Base-by-base conservation (phyloP, 2,113 vertebrate genomes). In the Picathartes gymnocephalus region DNA sequence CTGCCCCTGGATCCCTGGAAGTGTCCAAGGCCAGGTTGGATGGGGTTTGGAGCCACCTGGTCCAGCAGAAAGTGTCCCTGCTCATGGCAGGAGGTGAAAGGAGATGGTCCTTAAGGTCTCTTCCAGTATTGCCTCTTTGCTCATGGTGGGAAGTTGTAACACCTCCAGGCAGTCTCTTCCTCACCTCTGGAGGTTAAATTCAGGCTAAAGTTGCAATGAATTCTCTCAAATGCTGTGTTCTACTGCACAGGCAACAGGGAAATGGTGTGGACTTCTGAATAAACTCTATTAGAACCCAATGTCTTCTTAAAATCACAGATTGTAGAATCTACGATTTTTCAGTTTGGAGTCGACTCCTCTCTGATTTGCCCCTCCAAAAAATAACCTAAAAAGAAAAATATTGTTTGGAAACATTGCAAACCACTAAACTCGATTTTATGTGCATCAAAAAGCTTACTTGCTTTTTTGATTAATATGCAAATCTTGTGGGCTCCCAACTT, bases 381-480 rank as follows among this genome's bases (percentile, higher is more conserved):
- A 16, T 3, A 53, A 15, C 33, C 56, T 51, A 1, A 0, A 31
- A 69, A 28, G 30, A 14, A 20, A 27, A 2, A 28, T 31, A 21
- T 7, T 62, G 5, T 80, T 93, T 88, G 27, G 37, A 92, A 93
- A 45, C 54, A 40, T 24, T 47, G 13, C n/a, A 83, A 90, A 70
- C 10, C 54, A 47, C 47, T 39, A 24, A 88, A 51, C 4, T 33
- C 6, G 51, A 30, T 81, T 85, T 72, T 40, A 51, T 15, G 28
- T 44, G 6, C 19, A 31, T 33, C 6, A 1, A 77, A 84, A 93
- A 54, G 6, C 39, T 47, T 31, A 39, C 11, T 51, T 81, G 16
- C 12, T 47, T 91, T 91, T 93, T 66, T 62, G 31, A 81, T 95
- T 94, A 48, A 80, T 64, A 88, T 83, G 82, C 64, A 94, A 96